phyloP scores from a whole-genome alignment of 1,140 invertebrate genomes.

The Potamilus streckersoni region DNA sequence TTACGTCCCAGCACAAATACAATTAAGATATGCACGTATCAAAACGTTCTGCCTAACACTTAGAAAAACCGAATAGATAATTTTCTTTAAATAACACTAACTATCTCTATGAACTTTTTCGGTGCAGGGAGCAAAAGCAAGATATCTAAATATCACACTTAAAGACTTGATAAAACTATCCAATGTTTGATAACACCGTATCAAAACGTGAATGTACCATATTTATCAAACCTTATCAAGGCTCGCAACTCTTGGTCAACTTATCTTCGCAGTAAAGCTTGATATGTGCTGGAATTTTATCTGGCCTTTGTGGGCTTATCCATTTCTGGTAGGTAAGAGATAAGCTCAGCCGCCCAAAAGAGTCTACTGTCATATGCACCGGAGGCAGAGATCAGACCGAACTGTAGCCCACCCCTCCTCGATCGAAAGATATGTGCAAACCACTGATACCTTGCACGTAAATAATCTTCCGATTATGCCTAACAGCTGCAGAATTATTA shows the following conservation, averaged over 20 bases:
- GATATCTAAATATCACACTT: slow-evolving; percentile 25
- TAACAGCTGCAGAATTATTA: slow-evolving; percentile 38
- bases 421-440: slow-evolving; percentile 24
- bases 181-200: too few species aligned
- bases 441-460: slow-evolving; percentile 27
- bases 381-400: neutral
- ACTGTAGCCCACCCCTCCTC: slow-evolving; percentile 32
- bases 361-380: too few species aligned
- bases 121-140: slow-evolving; percentile 18
- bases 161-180: too few species aligned
- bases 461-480: slow-evolving; percentile 29
- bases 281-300: too few species aligned
- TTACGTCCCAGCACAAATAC: slow-evolving; percentile 23
- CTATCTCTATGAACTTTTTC: slow-evolving; percentile 28
- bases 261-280: too few species aligned
- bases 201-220: too few species aligned
- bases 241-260: too few species aligned
- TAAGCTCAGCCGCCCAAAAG: slow-evolving; percentile 1
- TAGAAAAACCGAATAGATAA: slow-evolving; percentile 21
- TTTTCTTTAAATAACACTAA: slow-evolving; percentile 15
- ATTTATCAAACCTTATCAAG: too few species aligned
- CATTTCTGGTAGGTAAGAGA: slow-evolving; percentile 23
- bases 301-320: slow-evolving; percentile 9
- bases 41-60: slow-evolving; percentile 9
- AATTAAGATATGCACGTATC: slow-evolving; percentile 33